Evolutionary conservation across 2,797 vertebrate species (phyloP), one percentile per base, ranked within the genome.

Genomic region (Agapornis canus): DNA sequence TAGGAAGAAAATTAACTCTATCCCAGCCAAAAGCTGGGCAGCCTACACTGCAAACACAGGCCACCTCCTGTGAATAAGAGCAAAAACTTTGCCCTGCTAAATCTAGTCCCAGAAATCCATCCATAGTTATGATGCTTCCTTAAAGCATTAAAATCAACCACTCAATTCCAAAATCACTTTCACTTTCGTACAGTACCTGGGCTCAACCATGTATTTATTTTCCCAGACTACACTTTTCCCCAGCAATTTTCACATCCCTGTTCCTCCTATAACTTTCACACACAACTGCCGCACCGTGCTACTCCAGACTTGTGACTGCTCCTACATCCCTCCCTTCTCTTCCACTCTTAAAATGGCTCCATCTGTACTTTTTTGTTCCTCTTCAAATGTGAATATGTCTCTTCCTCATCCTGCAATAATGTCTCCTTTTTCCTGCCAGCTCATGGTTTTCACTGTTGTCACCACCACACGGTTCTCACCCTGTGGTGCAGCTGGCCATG

Each of bases 401-500:
- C 59, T 71, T 29, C 71, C 79, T 47, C 48, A 45, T 12, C 49
- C 29, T 8, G 39, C 69, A 66, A 19, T 7, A 59, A 86, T 3
- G 13, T 31, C 52, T 57, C 40, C 42, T 45, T 72, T 59, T 18
- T 49, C 22, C 13, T 69, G 37, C 29, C 32, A 51, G n/a, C 31
- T 49, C 22, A 5, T 0, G 1, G 45, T 5, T 72, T 56, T 69
- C 57, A 25, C 1, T 49, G 31, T 26, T 54, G 43, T 16, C 7
- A 5, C 32, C 66, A 26, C 31, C 9, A 2, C 17, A 16, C 0
- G 1, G 23, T 5, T 45, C 23, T 40, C 27, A 2, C 22, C 32
- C 40, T 2, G 31, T 2, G 1, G 14, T 6, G 20, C 0, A 2
- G 42, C 43, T 51, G 45, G 52, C 48, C 15, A 1, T 48, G 29